phyloP scores from a whole-genome alignment of 2,797 vertebrate genomes.

The Ceyx erithaca region DNA sequence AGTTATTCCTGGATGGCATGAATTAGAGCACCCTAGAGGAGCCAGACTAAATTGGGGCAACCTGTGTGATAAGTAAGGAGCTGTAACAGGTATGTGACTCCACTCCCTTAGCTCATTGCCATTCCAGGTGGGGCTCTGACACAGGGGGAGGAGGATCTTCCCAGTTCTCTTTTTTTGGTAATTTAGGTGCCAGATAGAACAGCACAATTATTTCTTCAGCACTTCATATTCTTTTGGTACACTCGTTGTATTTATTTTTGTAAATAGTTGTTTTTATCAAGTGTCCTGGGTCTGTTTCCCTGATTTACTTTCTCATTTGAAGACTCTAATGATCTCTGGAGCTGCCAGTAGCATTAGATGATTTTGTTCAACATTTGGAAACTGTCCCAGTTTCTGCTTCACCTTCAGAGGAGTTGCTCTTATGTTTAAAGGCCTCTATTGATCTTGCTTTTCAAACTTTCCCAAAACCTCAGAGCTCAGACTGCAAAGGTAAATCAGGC shows the following conservation, averaged over 20 bases:
- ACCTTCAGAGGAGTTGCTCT: slow-evolving; percentile 75
- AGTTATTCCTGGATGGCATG: neutral
- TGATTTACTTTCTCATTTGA: slow-evolving; percentile 46
- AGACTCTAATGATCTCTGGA: slow-evolving; percentile 70
- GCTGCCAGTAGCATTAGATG: slow-evolving; percentile 63
- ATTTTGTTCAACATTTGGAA: slow-evolving; percentile 76
- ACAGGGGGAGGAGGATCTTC: neutral
- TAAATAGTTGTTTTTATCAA: neutral
- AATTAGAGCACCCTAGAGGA: neutral
- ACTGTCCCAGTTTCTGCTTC: slow-evolving; percentile 75
- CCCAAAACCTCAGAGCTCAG: slow-evolving; percentile 59
- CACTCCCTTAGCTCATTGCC: neutral
- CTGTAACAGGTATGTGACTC: neutral
- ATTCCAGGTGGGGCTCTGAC: neutral
- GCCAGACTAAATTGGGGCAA: neutral
- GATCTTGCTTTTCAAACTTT: slow-evolving; percentile 70
- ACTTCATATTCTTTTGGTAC: neutral
- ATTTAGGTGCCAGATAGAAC: neutral
- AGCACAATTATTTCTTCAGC: neutral
- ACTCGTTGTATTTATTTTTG: neutral
- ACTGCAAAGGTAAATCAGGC: slow-evolving; percentile 46
- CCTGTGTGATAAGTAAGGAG: neutral
- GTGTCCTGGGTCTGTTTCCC: slow-evolving; percentile 33
- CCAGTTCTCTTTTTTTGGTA: neutral
- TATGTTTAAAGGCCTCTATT: slow-evolving; percentile 66